A percentile compares a stretch with the other conserved stretches of the same genome.
Conservation (phyloP, 2,113 vertebrate species). For the Chionis minor region DNA sequence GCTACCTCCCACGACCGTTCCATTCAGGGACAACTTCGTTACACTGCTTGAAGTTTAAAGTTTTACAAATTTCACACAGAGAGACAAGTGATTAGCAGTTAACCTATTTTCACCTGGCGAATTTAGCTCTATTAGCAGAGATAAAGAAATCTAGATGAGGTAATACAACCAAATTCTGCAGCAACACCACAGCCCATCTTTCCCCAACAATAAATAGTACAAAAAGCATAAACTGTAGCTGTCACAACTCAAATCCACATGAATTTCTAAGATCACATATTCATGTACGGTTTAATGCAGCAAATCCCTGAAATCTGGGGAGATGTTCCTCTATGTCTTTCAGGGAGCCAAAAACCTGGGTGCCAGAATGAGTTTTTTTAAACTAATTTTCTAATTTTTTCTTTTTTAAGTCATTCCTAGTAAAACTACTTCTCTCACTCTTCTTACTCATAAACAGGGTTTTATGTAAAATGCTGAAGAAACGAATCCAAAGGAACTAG, state of each 20-base stretch:
- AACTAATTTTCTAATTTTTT: not conserved
- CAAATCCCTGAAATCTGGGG: not conserved
- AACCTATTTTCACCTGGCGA: not conserved
- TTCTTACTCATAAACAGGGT: not conserved
- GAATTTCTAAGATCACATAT: not conserved
- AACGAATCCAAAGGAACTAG: not conserved
- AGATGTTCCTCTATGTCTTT: not conserved
- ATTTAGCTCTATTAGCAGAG: not conserved
- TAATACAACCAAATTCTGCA: not conserved
- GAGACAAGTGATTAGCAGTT: not conserved
- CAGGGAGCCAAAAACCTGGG: not conserved
- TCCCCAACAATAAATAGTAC: not conserved
- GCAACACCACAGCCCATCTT: not conserved
- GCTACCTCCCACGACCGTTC: rapidly evolving
- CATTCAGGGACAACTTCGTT: not conserved
- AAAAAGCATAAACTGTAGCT: not conserved
- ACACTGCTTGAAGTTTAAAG: not conserved
- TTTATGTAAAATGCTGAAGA: not conserved
- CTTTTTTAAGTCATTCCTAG: not conserved
- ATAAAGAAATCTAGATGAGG: not conserved
- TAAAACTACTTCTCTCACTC: not conserved
- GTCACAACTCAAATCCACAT: not conserved
- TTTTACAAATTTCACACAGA: not conserved
- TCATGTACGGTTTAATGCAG: not conserved
- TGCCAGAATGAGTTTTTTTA: not conserved